Evolutionary conservation across 2,888 invertebrate species (phyloP), one percentile per base, ranked within the genome.

Genomic region (Trachelus troglodyta): DNA sequence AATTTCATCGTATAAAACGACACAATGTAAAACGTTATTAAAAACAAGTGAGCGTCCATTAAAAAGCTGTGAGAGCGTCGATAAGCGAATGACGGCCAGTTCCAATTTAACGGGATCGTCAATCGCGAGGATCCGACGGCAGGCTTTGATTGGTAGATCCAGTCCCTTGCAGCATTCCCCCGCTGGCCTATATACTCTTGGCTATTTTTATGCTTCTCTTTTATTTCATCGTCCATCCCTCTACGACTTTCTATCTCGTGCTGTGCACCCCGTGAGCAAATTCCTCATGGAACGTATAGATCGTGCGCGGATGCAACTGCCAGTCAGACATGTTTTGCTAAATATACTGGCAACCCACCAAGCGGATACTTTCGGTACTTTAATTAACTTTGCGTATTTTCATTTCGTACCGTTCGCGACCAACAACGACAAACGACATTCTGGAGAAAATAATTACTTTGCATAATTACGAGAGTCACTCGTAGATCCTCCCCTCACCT

Each of bases 371-470:
- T 56, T 56, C 23, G 56, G 56, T 56, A 56, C 23, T 88, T 88
- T 87, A 89, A 89, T 89, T 89, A 86, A 88, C 87, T 89, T 85
- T 80, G 79, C 83, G 85, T 84, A 87, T 86, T 87, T 81, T 83
- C 86, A 86, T 86, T 84, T 84, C 82, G 79, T 75, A 15, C 56
- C 23, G 56, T 23, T 56, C 56, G 56, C 23, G 23, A 56, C 56
- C 56, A 56, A 9, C 23, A 23, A 56, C 56, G 56, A 23, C 56
- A 6, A 56, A 56, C 23, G 56, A 56, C 23, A 9, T 56, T 80
- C 82, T 79, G 76, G 80, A 80, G 83, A 85, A 88, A 87, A 88
- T 88, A 88, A 89, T 88, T 87, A 84, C 85, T 81, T 83, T 81
- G 81, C 82, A 85, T 87, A 88, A 89, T 89, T 87, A 85, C 86